These are phyloP conservation scores for Synergus gifuensis DNA, from an alignment of 2,888 invertebrate genomes.

Conservation along the genomic window DNA sequence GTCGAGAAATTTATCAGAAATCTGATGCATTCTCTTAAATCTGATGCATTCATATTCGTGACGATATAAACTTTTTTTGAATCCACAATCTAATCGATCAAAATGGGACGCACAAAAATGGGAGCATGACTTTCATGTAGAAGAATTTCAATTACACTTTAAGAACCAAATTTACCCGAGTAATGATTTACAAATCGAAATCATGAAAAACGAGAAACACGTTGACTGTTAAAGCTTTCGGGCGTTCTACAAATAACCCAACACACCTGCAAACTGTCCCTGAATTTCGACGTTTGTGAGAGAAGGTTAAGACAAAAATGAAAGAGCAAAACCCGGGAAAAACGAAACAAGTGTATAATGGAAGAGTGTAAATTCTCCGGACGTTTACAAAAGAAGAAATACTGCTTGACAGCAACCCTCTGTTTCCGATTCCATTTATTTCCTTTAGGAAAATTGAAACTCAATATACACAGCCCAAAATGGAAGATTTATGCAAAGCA, in stretches of 20 bases:
- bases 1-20: constrained; percentile 11
- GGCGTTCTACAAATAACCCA: neutral
- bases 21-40: neutral
- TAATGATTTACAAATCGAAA: neutral
- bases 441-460: neutral
- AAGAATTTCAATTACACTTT: neutral
- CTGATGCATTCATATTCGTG: too few species aligned
- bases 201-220: neutral
- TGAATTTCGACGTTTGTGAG: neutral
- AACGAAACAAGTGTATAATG: constrained; percentile 12
- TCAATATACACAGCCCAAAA: neutral
- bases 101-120: neutral
- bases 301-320: constrained; percentile 6
- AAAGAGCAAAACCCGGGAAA: constrained; percentile 6
- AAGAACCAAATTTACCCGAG: neutral
- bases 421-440: neutral
- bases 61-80: too few species aligned
- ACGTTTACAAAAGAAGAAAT: constrained; percentile 38
- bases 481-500: neutral
- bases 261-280: constrained; percentile 18
- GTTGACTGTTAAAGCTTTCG: neutral
- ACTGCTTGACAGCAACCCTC: constrained; percentile 5
- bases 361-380: constrained; percentile 13
- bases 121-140: neutral
- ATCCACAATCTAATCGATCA: too few species aligned